Base-by-base conservation (phyloP, 2,797 vertebrate genomes). In the Eurystomus glaucurus region DNA sequence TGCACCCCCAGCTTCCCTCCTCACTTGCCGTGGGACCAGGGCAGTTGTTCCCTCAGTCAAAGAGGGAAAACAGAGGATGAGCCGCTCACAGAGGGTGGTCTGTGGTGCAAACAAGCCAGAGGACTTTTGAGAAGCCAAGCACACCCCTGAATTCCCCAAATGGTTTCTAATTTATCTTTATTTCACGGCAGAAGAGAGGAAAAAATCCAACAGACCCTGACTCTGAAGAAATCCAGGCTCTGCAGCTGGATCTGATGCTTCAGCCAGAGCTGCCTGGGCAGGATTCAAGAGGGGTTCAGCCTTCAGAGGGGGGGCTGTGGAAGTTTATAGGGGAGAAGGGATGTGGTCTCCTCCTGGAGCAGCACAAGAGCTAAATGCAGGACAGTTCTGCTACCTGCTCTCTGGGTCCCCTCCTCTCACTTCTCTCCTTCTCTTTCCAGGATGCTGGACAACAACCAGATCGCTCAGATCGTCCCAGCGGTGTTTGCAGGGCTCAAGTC, bases 391-490 rank as follows among this genome's bases (percentile, higher is more conserved):
- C 37, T 62, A 51, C 45, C 65, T 29, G 43, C 50, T 50, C 0
- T 0, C 13, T 0, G 1, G 14, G 10, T 74, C 41, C 25, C 13
- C 10, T 72, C 8, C 4, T 65, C 33, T 37, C 21, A 52, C 11
- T 12, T 51, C 51, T 78, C 52, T 33, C 14, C 43, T 74, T 60
- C 43, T 51, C 37, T 78, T 74, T 58, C 31, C 65, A 97, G 97
- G 83, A 97, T 98, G 70, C 83, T 98, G 80, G 97, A 98, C 31
- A 97, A 98, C 82, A 98, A 97, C 93, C 92, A 91, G 72, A 88
- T 98, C 45, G 80, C 75, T 16, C 88, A 60, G 18, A 85, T 98
- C 15, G 28, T 85, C 41, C 96, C 97, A 9, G 84, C 85, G 2
- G 72, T 70, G 4, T 98, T 98, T 64, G 84, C 91, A 41, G 98